Evolutionary conservation across 2,888 invertebrate species (phyloP).

Genomic region (Xylota sylvarum): DNA sequence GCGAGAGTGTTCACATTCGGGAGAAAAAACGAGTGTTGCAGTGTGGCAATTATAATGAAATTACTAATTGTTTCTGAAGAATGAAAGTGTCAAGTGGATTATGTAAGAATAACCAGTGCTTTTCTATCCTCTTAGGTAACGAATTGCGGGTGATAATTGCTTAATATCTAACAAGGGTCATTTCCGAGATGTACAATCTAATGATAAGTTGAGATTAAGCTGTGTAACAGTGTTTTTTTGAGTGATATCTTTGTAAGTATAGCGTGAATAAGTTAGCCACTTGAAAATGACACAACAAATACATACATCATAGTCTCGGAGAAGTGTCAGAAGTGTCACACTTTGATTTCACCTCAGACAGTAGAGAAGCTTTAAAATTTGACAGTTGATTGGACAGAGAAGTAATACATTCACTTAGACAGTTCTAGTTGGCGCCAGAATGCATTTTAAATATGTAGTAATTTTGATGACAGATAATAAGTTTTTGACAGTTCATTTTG

Average conservation of each 20-base stretch:
- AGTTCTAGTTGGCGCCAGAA: background rate
- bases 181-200: background rate
- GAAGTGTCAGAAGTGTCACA: background rate
- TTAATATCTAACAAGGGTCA: constrained; percentile 17
- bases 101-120: constrained; percentile 19
- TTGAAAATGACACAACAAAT: constrained; percentile 11
- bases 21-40: background rate
- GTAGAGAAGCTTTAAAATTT: background rate
- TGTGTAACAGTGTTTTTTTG: background rate
- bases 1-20: constrained; percentile 14
- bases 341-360: background rate
- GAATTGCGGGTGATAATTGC: constrained; percentile 22
- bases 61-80: constrained; percentile 50
- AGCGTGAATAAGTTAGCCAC: background rate
- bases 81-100: constrained; percentile 67
- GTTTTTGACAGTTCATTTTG: too few relatives aligned
- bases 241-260: constrained; percentile 14
- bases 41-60: constrained; percentile 39
- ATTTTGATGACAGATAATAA: too few relatives aligned
- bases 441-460: too few relatives aligned
- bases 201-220: constrained; percentile 2
- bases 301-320: background rate
- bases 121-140: constrained; percentile 18
- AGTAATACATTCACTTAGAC: background rate
- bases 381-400: background rate